Conservation (phyloP, 2,888 invertebrate genomes). For the Hirudinaria manillensis region DNA sequence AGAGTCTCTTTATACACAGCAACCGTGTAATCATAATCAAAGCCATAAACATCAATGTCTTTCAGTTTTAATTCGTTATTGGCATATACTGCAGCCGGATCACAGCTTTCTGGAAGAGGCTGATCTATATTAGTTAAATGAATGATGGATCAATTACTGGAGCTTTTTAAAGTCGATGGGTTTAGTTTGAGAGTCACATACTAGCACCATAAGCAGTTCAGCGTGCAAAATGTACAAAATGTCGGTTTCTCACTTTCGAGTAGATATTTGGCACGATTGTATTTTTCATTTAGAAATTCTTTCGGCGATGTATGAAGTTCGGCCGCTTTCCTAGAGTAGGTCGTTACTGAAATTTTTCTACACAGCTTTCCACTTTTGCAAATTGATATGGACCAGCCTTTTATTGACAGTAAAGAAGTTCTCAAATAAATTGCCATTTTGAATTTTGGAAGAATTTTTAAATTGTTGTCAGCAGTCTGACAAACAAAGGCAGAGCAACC, state of each 20-base stretch:
- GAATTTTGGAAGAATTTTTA: too few relatives aligned
- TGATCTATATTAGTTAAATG: conserved; percentile 34
- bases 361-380: too few relatives aligned
- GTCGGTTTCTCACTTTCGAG: neutral
- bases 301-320: neutral
- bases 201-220: too few relatives aligned
- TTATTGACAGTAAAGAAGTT: too few relatives aligned
- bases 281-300: neutral
- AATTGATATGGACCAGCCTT: too few relatives aligned
- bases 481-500: too few relatives aligned
- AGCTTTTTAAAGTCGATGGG: neutral
- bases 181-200: neutral
- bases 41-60: conserved; percentile 85
- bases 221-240: neutral
- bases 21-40: conserved; percentile 96
- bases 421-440: too few relatives aligned
- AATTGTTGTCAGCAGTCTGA: too few relatives aligned
- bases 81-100: conserved; percentile 81
- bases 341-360: too few relatives aligned
- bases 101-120: conserved; percentile 41
- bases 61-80: conserved; percentile 88
- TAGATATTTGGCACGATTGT: conserved; percentile 6
- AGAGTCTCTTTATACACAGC: conserved; percentile 86
- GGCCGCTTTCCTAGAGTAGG: too few relatives aligned
- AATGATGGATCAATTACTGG: neutral